Base-by-base conservation (phyloP, 2,113 vertebrate genomes). In the Toxotes chatareus region DNA sequence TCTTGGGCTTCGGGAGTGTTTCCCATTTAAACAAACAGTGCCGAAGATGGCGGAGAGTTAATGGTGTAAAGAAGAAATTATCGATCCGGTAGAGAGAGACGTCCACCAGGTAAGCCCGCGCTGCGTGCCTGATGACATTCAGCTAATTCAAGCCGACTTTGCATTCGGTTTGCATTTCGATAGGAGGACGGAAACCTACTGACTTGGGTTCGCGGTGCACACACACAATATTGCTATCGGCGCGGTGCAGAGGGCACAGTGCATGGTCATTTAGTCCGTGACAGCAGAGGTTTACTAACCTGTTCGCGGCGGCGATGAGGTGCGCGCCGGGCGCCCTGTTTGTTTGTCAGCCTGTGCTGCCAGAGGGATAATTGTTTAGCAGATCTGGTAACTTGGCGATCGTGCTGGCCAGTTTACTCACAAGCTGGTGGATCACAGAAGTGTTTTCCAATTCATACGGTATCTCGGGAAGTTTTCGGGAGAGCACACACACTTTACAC, bases 21-120 rank as follows among this genome's bases (percentile, higher is more conserved):
- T 95, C 94, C 93, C 94, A 96, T 96, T 96, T 95, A 96, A 96
- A 95, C 95, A 95, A 95, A 95, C 94, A 93, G 94, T 93, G 93
- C 87, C 83, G 94, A 95, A 96, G 94, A 96, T 96, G 95, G 95
- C 95, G 95, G 95, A 96, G 94, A 93, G 91, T 93, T 94, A 93
- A 94, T 90, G 88, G 93, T 91, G 89, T 93, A 93, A 94, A 92
- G 92, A 92, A 93, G 91, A 94, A 91, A 91, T 93, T 88, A 91
- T 83, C 89, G 89, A 90, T 62, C 73, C 88, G 74, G 79, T 21
- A 76, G 71, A 83, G 76, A 74, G 83, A 83, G 14, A 83, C 88
- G 78, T 80, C 66, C 62, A 38, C 34, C 40, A 80, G 93, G 94
- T 95, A 91, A 92, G 92, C 56, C 42, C 17, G 23, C 6, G 38